Conservation (phyloP, 2,888 invertebrate genomes). For the Phaonia tiefii region DNA sequence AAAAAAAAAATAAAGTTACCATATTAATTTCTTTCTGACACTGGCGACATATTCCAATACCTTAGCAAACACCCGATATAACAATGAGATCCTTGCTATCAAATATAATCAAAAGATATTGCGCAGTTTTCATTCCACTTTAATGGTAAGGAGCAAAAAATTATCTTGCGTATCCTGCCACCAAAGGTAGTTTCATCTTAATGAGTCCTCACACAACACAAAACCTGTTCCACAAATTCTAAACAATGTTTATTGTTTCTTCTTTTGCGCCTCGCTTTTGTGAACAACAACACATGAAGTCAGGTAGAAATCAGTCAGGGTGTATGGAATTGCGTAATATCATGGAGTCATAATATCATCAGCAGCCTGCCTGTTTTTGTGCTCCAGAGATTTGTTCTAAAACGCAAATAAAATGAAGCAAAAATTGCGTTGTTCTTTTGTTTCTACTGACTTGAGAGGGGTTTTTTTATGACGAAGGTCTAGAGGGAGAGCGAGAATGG, state of each 20-base stretch:
- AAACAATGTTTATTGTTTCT: slow-evolving; percentile 24
- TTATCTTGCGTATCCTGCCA: neutral
- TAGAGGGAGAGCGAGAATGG: slow-evolving; percentile 60
- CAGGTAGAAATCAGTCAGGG: slow-evolving; percentile 17
- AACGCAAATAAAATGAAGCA: slow-evolving; percentile 16
- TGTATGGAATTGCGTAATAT: slow-evolving; percentile 31
- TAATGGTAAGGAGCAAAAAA: neutral
- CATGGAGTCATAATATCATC: neutral
- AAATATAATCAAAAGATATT: neutral
- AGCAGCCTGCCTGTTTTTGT: too few species aligned
- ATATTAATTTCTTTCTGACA: too few species aligned
- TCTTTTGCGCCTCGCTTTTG: neutral
- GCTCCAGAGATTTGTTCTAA: neutral
- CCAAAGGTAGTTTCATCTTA: neutral
- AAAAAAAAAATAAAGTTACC: too few species aligned
- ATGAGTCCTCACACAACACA: slow-evolving; percentile 2
- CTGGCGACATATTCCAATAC: slow-evolving; percentile 1
- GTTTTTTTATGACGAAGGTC: slow-evolving; percentile 59
- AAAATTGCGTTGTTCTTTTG: slow-evolving; percentile 31
- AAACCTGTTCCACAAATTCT: slow-evolving; percentile 36
- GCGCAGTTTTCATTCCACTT: neutral
- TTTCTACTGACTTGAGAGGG: neutral
- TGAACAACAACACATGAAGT: neutral
- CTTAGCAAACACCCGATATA: neutral
- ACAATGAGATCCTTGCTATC: neutral